Conservation (phyloP, 1,140 invertebrate species). For the Coptotermes formosanus region DNA sequence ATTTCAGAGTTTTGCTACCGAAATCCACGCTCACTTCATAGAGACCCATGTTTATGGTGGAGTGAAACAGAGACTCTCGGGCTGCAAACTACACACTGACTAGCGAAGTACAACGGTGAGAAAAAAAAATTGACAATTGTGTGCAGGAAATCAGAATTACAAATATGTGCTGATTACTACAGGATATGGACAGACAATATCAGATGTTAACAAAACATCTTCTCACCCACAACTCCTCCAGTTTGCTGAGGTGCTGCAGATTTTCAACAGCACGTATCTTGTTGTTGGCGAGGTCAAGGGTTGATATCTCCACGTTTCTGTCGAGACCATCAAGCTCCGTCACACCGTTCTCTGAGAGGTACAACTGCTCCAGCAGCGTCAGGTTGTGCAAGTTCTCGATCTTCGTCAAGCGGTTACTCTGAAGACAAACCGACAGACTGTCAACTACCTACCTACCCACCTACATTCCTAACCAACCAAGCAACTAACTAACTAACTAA, state of each 20-base stretch:
- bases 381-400: conserved; percentile 83
- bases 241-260: conserved; percentile 66
- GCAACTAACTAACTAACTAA: too few relatives aligned
- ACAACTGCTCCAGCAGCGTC: conserved; percentile 79
- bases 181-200: not conserved
- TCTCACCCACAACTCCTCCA: conserved; percentile 94
- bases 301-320: conserved; percentile 69
- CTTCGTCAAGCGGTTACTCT: conserved; percentile 81
- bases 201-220: conserved; percentile 29
- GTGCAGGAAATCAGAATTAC: not conserved
- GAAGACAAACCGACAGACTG: conserved; percentile 36
- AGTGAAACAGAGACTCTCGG: too few relatives aligned
- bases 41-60: too few relatives aligned
- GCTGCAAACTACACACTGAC: too few relatives aligned
- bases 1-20: too few relatives aligned
- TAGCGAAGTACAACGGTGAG: too few relatives aligned
- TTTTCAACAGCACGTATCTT: conserved; percentile 80
- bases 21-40: too few relatives aligned
- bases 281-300: conserved; percentile 89
- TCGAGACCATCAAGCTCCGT: conserved; percentile 70
- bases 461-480: too few relatives aligned
- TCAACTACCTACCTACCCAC: not conserved
- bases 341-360: conserved; percentile 93
- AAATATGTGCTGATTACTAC: not conserved
- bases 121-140: not conserved